Evolutionary conservation across 2,888 invertebrate species (phyloP), one percentile per base, ranked within the genome.

Genomic region (Cataglyphis cursor): DNA sequence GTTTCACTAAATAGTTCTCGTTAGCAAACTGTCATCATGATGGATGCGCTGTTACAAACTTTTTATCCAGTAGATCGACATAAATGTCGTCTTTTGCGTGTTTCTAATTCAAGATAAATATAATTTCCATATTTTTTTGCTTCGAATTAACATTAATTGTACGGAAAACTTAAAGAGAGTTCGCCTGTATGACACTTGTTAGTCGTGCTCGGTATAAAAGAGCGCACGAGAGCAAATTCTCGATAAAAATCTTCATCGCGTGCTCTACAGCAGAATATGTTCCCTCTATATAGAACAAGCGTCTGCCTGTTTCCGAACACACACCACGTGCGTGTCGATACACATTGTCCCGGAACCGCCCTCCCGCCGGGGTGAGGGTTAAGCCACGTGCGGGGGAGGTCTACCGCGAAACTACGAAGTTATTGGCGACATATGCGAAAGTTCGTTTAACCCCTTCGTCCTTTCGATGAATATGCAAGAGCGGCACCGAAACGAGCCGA

Each of bases 401-500:
- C 81, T 48, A 72, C 84, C 84, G 81, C 86, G 82, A 84, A 90
- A 88, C 87, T 88, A 85, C 86, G 80, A 92, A 92, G 91, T 92
- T 92, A 92, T 92, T 88, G 91, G 92, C 90, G 90, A 91, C 92
- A 93, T 92, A 92, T 92, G 92, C 90, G 87, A 88, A 84, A 83
- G 65, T 83, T 70, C 81, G 54, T 65, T 62, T 82, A 15, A 59
- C 59, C 59, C 24, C 70, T 62, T 70, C 48, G 62, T 68, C 70
- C 24, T 57, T 73, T 65, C 81, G 87, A 93, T 94, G 93, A 93
- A 94, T 94, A 94, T 94, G 91, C 93, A 94, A 90, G 89, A 91
- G 91, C 88, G 81, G 85, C 87, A 85, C 83, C 88, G 88, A 91
- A 90, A 92, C 93, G 92, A 92, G 89, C 90, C 90, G 88, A 90